Evolutionary conservation across 2,888 invertebrate species (phyloP).

Genomic region (Archips xylosteana): DNA sequence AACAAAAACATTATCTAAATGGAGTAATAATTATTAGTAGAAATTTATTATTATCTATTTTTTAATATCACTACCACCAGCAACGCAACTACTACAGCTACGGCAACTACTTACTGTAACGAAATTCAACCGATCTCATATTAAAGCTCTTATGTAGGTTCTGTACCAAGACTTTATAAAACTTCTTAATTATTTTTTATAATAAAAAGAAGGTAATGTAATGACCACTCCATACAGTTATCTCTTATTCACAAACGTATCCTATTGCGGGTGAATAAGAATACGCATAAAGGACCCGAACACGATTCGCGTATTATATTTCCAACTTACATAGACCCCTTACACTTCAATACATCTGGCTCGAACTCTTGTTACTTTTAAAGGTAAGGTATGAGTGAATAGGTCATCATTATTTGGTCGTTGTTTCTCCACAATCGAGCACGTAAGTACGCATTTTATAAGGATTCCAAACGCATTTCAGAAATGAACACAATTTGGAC

Average conservation of each 20-base stretch:
- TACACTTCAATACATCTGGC: slow-evolving; percentile 50
- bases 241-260: slow-evolving; percentile 58
- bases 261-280: slow-evolving; percentile 72
- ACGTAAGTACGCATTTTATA: slow-evolving; percentile 75
- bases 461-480: slow-evolving; percentile 78
- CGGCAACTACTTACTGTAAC: too few species aligned
- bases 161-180: too few species aligned
- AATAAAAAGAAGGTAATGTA: neutral
- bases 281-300: slow-evolving; percentile 67
- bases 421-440: slow-evolving; percentile 56
- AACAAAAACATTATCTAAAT: too few species aligned
- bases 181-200: neutral
- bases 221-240: slow-evolving; percentile 50
- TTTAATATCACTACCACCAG: too few species aligned
- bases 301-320: slow-evolving; percentile 58
- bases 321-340: slow-evolving; percentile 62
- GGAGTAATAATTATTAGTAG: too few species aligned
- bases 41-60: too few species aligned
- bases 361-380: slow-evolving; percentile 46
- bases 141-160: too few species aligned
- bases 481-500: slow-evolving; percentile 83
- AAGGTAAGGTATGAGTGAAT: slow-evolving; percentile 45
- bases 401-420: slow-evolving; percentile 57
- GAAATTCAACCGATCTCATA: too few species aligned
- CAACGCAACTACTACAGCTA: too few species aligned